Evolutionary conservation across 2,113 vertebrate genomes (phyloP).

Genomic region (Gavia stellata): DNA sequence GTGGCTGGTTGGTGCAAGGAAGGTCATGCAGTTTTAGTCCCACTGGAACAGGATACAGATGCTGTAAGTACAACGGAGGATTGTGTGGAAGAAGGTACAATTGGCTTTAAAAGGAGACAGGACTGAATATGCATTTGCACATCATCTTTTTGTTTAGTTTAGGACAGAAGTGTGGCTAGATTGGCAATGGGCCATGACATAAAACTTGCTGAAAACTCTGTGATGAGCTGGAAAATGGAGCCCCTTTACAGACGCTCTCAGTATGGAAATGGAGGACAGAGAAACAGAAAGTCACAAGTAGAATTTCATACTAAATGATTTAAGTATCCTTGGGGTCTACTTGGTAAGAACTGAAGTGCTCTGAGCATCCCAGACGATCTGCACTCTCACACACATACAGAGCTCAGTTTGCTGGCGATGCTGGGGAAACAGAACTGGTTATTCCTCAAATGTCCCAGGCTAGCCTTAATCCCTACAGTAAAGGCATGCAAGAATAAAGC

Average conservation of each 20-base stretch:
- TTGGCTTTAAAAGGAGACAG: background rate
- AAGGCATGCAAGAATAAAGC: background rate
- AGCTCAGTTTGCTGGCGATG: background rate
- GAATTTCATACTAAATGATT: background rate
- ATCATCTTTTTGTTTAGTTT: background rate
- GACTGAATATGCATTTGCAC: background rate
- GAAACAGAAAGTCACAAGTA: background rate
- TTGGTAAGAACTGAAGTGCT: background rate
- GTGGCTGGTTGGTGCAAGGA: background rate
- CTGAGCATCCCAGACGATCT: background rate
- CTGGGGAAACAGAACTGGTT: background rate
- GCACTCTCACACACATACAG: background rate
- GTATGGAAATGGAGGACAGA: background rate
- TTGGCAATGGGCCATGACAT: background rate
- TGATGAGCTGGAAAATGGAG: background rate
- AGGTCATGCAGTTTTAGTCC: background rate
- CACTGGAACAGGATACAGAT: background rate
- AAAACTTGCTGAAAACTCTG: background rate
- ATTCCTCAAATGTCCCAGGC: background rate
- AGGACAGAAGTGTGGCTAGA: background rate
- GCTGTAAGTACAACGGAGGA: conserved; percentile 1
- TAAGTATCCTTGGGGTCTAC: background rate
- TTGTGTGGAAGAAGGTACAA: background rate
- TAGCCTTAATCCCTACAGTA: background rate
- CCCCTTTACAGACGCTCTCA: background rate